Percentiles rank a stretch among this genome's conserved stretches.
Evolutionary conservation across 2,888 invertebrate genomes (phyloP).

Genomic region (Myathropa florea): DNA sequence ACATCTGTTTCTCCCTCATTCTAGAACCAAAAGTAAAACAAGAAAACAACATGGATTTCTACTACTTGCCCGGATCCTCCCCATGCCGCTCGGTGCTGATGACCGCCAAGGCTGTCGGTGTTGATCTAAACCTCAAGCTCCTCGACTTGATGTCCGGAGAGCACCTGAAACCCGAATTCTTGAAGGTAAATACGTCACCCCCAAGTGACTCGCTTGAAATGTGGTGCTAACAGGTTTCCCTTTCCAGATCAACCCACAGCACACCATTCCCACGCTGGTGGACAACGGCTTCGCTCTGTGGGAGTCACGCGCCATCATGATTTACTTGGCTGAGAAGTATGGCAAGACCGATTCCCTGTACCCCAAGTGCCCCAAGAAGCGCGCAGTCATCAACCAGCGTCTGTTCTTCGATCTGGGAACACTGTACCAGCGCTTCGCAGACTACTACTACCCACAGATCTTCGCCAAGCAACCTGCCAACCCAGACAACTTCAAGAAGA

Average conservation of each 20-base stretch:
- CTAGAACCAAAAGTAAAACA: constrained; percentile 11
- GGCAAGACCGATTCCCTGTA: constrained; percentile 88
- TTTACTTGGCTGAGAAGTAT: constrained; percentile 90
- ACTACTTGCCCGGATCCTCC: constrained; percentile 84
- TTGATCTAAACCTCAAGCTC: constrained; percentile 85
- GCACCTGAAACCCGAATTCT: constrained; percentile 86
- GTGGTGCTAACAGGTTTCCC: not conserved
- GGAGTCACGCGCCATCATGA: constrained; percentile 92
- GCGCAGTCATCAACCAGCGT: constrained; percentile 89
- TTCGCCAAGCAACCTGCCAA: constrained; percentile 85
- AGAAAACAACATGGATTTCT: constrained; percentile 82
- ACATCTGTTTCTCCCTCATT: constrained; percentile 8
- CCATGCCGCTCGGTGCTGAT: constrained; percentile 86
- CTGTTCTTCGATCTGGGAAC: constrained; percentile 91
- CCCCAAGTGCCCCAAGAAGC: constrained; percentile 89
- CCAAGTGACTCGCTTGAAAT: not conserved
- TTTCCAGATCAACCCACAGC: constrained; percentile 89
- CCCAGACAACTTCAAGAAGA: constrained; percentile 85
- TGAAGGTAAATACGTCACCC: constrained; percentile 82
- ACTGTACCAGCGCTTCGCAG: constrained; percentile 86
- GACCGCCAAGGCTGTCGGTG: constrained; percentile 85
- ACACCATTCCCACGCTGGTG: constrained; percentile 90
- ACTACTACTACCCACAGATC: constrained; percentile 86
- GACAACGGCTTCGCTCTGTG: constrained; percentile 91
- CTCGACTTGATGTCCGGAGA: constrained; percentile 84